Conservation (phyloP, 2,797 vertebrate species). For the Jordanella pulchra region DNA sequence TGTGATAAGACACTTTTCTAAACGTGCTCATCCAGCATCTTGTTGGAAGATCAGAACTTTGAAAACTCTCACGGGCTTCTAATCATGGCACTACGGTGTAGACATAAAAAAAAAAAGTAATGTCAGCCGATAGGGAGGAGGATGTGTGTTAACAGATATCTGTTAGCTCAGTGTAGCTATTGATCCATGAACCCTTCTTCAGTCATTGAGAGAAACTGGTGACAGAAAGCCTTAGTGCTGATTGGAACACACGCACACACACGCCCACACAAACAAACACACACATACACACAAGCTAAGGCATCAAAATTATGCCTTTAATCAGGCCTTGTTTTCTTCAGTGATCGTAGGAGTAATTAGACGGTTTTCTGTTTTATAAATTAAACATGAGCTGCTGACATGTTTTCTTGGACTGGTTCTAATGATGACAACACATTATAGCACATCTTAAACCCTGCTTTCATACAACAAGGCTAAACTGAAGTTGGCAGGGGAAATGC, state of each 20-base stretch:
- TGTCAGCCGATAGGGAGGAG: slow-evolving; percentile 11
- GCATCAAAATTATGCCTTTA: slow-evolving; percentile 45
- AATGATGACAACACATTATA: slow-evolving; percentile 35
- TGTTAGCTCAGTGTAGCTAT: slow-evolving; percentile 16
- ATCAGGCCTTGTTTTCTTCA: slow-evolving; percentile 52
- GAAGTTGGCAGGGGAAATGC: neutral
- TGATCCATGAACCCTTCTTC: slow-evolving; percentile 32
- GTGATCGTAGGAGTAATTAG: slow-evolving; percentile 62
- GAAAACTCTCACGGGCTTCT: slow-evolving; percentile 18
- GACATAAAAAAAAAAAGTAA: slow-evolving; percentile 2
- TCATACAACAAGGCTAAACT: neutral
- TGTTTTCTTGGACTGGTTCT: slow-evolving; percentile 23
- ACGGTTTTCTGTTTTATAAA: slow-evolving; percentile 53
- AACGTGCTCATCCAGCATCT: slow-evolving; percentile 8
- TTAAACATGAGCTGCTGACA: slow-evolving; percentile 61
- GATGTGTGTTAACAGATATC: slow-evolving; percentile 8
- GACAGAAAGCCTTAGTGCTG: slow-evolving; percentile 43
- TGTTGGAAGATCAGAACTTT: slow-evolving; percentile 22
- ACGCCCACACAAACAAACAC: slow-evolving; percentile 2
- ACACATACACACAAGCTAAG: neutral
- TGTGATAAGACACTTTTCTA: slow-evolving; percentile 30
- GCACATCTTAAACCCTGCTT: neutral
- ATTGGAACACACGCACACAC: slow-evolving; percentile 34
- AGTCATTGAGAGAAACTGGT: slow-evolving; percentile 24
- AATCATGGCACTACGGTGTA: neutral